Base-by-base conservation (phyloP, 2,113 vertebrate species). In the Erpornis zantholeuca region DNA sequence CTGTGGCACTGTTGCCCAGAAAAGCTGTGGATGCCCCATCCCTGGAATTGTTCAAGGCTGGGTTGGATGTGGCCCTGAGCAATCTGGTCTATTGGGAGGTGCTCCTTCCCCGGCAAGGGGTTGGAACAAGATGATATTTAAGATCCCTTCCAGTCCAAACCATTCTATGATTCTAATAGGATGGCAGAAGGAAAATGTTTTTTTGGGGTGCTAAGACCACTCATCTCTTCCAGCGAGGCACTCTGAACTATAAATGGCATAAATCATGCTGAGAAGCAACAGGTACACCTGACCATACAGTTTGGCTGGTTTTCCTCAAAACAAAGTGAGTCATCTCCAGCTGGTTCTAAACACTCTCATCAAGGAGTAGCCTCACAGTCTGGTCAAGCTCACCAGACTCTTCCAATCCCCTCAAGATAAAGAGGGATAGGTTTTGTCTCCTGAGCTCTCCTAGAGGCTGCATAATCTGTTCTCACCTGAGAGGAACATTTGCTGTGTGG, bases 31-130 rank as follows among this genome's bases (percentile, higher is more conserved):
- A 0, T 66, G 23, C 9, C 10, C 5, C 28, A 29, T 10, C 23
- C n/a, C 61, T n/a, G 23, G 33, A n/a, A 60, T 11, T 60, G 53
- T 53, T 50, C 24, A 53, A 60, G 19, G 28, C 15, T 36, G 52
- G 10, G 12, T 0, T 78, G 64, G 28, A 70, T 20, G 19, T 23
- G 15, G 19, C 20, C 12, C 45, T 78, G 28, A n/a, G 23, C 10
- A 47, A 10, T 5, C 8, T n/a, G 28, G 10, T 3, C 0, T 11
- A 24, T 6, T 20, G n/a, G 19, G 70, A 70, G 19, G 2, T 38
- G 12, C 20, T 15, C 3, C n/a, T 38, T 29, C n/a, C 28, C 38
- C 38, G 28, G 11, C 10, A 69, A 22, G 19, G 38, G 18, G 3
- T 7, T 86, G 54, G 14, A 60, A 19, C 0, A 0, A 61, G 38